Evolutionary conservation across 2,113 vertebrate species (phyloP).

Genomic region (Pollachius pollachius): DNA sequence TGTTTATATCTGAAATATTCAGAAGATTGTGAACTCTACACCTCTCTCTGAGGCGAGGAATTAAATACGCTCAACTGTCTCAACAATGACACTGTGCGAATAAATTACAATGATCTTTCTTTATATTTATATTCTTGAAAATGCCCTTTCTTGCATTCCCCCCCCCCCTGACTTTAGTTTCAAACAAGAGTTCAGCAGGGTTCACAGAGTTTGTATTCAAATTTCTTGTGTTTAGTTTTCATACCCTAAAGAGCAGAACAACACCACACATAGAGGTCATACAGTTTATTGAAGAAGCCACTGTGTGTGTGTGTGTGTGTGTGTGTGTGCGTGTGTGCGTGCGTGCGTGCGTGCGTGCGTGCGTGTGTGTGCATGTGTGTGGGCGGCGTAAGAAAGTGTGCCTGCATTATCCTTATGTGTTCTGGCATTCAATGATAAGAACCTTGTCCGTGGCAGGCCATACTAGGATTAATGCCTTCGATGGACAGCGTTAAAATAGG

Average conservation of each 20-base stretch:
- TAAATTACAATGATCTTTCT: background rate
- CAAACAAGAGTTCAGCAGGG: background rate
- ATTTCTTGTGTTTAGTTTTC: background rate
- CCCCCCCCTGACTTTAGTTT: background rate
- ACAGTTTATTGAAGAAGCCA: too few relatives aligned
- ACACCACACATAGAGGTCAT: too few relatives aligned
- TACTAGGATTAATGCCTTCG: conserved; percentile 15
- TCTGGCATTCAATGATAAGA: background rate
- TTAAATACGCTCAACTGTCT: conserved; percentile 1
- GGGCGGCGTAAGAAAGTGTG: background rate
- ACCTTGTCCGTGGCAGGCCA: conserved; percentile 13
- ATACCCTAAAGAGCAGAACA: background rate
- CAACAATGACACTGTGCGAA: background rate
- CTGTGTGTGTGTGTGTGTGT: background rate
- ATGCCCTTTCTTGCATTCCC: background rate
- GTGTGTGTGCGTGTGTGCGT: background rate
- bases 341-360: background rate
- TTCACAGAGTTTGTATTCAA: background rate
- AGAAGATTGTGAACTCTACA: conserved; percentile 20
- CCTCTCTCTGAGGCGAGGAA: background rate
- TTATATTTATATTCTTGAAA: background rate
- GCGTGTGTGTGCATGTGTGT: background rate
- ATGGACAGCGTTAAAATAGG: conserved; percentile 21
- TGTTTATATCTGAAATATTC: conserved; percentile 46
- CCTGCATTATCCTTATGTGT: background rate